A percentile compares a stretch with the other conserved stretches of the same genome.
Evolutionary conservation across 2,888 invertebrate species (phyloP).

Genomic region (Cordilura impudica): DNA sequence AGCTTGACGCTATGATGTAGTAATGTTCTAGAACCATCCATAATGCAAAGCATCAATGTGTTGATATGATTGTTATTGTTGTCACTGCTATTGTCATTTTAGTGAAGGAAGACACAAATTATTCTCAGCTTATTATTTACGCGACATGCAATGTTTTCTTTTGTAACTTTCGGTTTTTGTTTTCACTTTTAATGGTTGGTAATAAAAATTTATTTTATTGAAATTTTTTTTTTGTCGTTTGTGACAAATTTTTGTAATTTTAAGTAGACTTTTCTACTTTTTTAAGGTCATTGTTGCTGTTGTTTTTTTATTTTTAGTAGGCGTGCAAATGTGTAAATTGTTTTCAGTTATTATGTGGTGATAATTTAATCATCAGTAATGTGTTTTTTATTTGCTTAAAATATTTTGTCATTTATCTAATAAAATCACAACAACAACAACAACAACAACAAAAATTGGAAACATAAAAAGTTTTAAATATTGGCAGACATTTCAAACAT

Average conservation of each 20-base stretch:
- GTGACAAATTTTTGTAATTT: background rate
- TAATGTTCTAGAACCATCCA: too few relatives aligned
- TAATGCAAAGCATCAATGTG: background rate
- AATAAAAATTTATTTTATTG: background rate
- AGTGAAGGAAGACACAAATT: background rate
- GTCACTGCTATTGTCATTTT: background rate
- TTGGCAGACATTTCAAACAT: too few relatives aligned
- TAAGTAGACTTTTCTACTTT: background rate
- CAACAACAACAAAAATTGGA: background rate
- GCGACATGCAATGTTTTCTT: background rate
- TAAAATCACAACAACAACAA: background rate
- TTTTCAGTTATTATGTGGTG: constrained; percentile 30
- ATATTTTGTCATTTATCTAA: background rate
- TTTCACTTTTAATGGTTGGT: background rate
- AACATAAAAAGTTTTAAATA: too few relatives aligned
- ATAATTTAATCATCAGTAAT: constrained; percentile 22
- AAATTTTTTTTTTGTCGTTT: background rate
- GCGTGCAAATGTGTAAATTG: constrained; percentile 45
- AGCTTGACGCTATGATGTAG: background rate
- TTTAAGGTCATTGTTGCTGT: background rate
- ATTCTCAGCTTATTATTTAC: background rate
- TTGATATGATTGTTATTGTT: background rate
- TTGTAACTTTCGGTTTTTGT: background rate
- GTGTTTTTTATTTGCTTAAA: constrained; percentile 6
- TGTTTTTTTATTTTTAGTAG: background rate